phyloP scores from a whole-genome alignment of 1,140 invertebrate species.

The Ctenoplectra terminalis region DNA sequence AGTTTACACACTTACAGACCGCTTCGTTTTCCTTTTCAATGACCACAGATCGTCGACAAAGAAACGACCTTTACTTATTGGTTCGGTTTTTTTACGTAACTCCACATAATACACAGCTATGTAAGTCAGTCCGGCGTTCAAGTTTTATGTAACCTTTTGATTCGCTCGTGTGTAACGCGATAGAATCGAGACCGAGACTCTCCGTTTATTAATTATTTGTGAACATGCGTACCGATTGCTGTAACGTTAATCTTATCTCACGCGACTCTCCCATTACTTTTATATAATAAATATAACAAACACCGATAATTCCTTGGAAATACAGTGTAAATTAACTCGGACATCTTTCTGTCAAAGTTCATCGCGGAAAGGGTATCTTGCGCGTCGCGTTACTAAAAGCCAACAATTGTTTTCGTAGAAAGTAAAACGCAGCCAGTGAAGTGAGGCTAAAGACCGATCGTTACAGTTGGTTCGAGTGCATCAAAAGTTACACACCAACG shows the following conservation, averaged over 20 bases:
- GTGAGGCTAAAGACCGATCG: not conserved
- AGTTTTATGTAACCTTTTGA: slow-evolving; percentile 25
- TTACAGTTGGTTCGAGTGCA: not conserved
- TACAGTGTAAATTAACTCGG: not conserved
- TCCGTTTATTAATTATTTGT: slow-evolving; percentile 20
- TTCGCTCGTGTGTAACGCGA: not conserved
- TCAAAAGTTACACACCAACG: slow-evolving; percentile 18
- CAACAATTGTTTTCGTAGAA: not conserved
- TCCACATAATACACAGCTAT: not conserved
- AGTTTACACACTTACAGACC: slow-evolving; percentile 15
- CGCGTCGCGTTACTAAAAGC: not conserved
- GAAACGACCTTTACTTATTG: slow-evolving; percentile 8
- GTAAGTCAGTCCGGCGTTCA: not conserved
- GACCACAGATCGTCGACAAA: slow-evolving; percentile 15
- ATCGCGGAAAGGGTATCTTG: not conserved
- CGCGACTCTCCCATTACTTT: not conserved
- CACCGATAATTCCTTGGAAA: not conserved
- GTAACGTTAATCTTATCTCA: slow-evolving; percentile 16
- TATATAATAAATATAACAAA: not conserved
- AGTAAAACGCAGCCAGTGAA: not conserved
- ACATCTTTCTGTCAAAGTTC: not conserved
- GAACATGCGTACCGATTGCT: not conserved
- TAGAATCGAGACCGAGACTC: not conserved
- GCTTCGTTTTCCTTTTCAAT: slow-evolving; percentile 38
- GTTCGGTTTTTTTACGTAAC: slow-evolving; percentile 33